These are phyloP conservation scores for Ptychobarbus kaznakovi DNA, from an alignment of 2,797 vertebrate species.

Conservation along the genomic window DNA sequence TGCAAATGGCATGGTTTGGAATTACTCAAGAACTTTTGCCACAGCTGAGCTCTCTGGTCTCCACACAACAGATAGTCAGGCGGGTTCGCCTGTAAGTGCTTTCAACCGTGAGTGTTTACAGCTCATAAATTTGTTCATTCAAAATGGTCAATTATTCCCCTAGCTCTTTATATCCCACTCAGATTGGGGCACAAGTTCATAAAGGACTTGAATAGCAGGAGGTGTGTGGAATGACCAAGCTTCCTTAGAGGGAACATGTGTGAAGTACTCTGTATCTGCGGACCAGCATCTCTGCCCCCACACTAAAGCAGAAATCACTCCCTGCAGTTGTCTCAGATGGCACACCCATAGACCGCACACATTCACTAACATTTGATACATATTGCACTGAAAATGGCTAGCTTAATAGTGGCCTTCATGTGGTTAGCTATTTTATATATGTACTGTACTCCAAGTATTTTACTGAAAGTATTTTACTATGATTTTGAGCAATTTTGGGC, in stretches of 20 bases:
- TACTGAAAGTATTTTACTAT: background rate
- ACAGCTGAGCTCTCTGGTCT: constrained; percentile 36
- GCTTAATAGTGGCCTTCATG: background rate
- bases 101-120: constrained; percentile 61
- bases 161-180: constrained; percentile 48
- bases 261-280: constrained; percentile 20
- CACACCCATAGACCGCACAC: background rate
- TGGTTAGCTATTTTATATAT: background rate
- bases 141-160: constrained; percentile 63
- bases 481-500: background rate
- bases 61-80: constrained; percentile 44
- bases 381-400: background rate
- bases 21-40: constrained; percentile 43
- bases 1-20: constrained; percentile 25
- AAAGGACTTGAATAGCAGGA: constrained; percentile 6
- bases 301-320: background rate
- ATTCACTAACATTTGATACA: constrained; percentile 5
- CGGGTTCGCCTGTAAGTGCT: constrained; percentile 50
- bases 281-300: background rate
- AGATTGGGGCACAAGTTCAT: constrained; percentile 29
- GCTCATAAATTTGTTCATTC: constrained; percentile 55
- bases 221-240: constrained; percentile 31
- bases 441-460: background rate
- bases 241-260: constrained; percentile 35
- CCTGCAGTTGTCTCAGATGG: background rate